Evolutionary conservation across 2,888 invertebrate genomes (phyloP), one percentile per base, ranked within the genome.

Genomic region (Ichneumoninae sp.): DNA sequence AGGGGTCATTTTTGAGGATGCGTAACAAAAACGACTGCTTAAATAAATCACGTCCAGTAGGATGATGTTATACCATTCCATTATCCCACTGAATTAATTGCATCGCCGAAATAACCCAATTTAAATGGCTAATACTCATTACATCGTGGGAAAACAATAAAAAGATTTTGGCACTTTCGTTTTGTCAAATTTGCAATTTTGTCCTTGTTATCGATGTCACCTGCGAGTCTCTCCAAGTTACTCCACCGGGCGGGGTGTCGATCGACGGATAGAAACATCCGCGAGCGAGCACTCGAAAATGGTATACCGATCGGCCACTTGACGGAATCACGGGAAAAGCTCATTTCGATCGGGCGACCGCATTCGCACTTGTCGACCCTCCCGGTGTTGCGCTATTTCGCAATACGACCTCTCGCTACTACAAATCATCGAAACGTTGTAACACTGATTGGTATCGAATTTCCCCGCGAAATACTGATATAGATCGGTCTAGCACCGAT

Each of bases 391-490:
- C 33, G 33, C 26, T 33, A 62, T 62, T 62, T 62, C 62, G 57
- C 57, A 30, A 33, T 30, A 62, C 33, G 30, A 33, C 30, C 62
- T n/a, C 62, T 33, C 62, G 2, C 6, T 30, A 33, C 62, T 62
- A 30, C 30, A 62, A 62, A 62, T 10, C 62, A 62, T 1, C 62
- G 62, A 62, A 60, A 33, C 26, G 62, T 13, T 62, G 30, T 62
- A 33, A 62, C 30, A 62, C 33, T 30, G 62, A 62, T 62, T 62
- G 30, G 16, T 62, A 30, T 62, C 16, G 62, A 62, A 62, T 33
- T 62, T 62, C 30, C 62, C 16, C 62, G 16, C 22, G 10, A 22
- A 57, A 26, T 57, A 47, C 44, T 13, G 13, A 47, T 47, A 47
- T 47, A 13, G 44, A 47, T 47, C 3, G 44, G 44, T 16, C 16